Conservation (phyloP, 2,113 vertebrate species). For the Leptobrachium ailaonicum region DNA sequence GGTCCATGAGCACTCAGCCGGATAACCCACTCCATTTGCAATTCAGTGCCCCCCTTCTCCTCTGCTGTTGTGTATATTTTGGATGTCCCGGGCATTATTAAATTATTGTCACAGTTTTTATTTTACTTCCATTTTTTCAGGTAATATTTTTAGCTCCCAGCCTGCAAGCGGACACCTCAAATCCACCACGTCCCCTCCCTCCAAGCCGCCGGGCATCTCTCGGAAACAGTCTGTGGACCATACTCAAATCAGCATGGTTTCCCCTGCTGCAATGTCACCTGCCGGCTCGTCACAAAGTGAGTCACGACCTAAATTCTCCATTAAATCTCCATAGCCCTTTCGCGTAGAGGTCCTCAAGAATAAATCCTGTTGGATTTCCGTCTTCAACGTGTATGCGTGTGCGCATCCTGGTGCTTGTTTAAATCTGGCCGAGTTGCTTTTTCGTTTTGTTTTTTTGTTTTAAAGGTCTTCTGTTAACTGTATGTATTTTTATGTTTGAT, state of each 20-base stretch:
- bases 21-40: no score
- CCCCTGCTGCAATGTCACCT: slow-evolving; percentile 88
- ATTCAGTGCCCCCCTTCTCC: no score
- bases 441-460: slow-evolving; percentile 17
- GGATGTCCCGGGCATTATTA: no score
- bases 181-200: slow-evolving; percentile 90
- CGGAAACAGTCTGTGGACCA: slow-evolving; percentile 94
- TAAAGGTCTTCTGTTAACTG: slow-evolving; percentile 67
- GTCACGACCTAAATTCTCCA: slow-evolving; percentile 73
- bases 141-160: slow-evolving; percentile 79
- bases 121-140: slow-evolving; percentile 52
- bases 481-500: slow-evolving; percentile 73
- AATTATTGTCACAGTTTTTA: not conserved
- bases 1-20: no score
- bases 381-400: slow-evolving; percentile 61
- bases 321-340: slow-evolving; percentile 68
- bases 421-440: slow-evolving; percentile 58
- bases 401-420: slow-evolving; percentile 60
- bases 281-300: slow-evolving; percentile 93
- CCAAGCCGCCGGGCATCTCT: slow-evolving; percentile 85
- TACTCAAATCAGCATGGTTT: slow-evolving; percentile 87
- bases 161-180: slow-evolving; percentile 89
- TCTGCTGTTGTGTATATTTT: no score
- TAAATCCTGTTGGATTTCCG: slow-evolving; percentile 61
- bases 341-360: slow-evolving; percentile 62